Evolutionary conservation across 1,140 invertebrate genomes (phyloP).

Genomic region (Epicauta chinensis): DNA sequence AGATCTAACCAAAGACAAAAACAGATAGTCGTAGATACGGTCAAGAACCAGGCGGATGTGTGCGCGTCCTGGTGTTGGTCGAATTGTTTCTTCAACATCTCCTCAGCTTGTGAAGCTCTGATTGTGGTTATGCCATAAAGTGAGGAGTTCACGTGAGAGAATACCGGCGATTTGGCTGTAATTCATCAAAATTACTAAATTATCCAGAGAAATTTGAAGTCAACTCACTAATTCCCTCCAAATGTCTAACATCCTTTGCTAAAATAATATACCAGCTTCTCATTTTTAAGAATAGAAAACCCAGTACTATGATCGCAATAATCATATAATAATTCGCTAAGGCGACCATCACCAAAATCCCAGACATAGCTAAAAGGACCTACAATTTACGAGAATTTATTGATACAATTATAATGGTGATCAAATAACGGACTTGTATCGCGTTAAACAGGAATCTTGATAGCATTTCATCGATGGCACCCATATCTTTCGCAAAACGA

Average conservation of each 20-base stretch:
- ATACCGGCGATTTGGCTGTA: conserved; percentile 64
- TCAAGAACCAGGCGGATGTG: conserved; percentile 54
- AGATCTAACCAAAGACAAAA: conserved; percentile 76
- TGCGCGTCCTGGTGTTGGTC: conserved; percentile 39
- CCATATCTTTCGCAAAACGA: conserved; percentile 74
- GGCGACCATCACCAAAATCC: conserved; percentile 61
- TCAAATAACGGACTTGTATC: conserved; percentile 46
- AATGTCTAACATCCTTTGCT: conserved; percentile 53
- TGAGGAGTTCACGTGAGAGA: conserved; percentile 59
- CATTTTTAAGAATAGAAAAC: conserved; percentile 48
- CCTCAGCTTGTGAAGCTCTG: conserved; percentile 41
- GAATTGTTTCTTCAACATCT: conserved; percentile 38
- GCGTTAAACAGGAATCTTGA: conserved; percentile 64
- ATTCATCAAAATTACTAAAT: conserved; percentile 5
- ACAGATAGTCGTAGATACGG: conserved; percentile 64
- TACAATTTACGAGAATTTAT: conserved; percentile 37
- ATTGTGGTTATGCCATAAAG: conserved; percentile 40
- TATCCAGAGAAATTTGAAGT: not conserved
- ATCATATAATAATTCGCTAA: conserved; percentile 68
- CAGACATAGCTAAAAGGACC: conserved; percentile 51
- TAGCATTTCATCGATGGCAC: conserved; percentile 72
- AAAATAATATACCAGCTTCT: conserved; percentile 55
- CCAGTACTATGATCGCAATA: conserved; percentile 52
- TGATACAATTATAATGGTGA: too few species aligned
- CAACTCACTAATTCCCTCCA: conserved; percentile 48